Conservation (phyloP, 2,797 vertebrate genomes). For the Gymnoscopelus braueri region DNA sequence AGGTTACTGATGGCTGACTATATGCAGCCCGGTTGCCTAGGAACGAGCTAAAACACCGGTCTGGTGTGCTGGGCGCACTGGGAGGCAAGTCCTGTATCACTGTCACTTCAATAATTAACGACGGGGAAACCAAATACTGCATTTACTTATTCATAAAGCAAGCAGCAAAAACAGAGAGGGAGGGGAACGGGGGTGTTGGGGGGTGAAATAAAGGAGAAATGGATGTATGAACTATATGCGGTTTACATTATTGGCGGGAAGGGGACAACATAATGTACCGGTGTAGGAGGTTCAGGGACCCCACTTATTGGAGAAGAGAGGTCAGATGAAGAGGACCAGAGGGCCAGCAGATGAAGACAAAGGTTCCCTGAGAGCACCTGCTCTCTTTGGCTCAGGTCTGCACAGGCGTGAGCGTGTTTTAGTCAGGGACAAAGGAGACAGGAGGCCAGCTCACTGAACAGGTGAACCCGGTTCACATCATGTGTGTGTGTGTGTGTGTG, state of each 20-base stretch:
- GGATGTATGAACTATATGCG: conserved; percentile 27
- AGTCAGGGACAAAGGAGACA: conserved; percentile 48
- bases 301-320: conserved; percentile 36
- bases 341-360: conserved; percentile 35
- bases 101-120: conserved; percentile 86
- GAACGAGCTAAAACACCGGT: conserved; percentile 81
- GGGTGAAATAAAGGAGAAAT: conserved; percentile 55
- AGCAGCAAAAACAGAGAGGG: conserved; percentile 55
- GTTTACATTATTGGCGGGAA: conserved; percentile 40
- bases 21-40: conserved; percentile 83
- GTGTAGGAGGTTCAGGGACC: conserved; percentile 41
- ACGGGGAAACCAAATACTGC: conserved; percentile 82
- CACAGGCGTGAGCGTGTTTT: conserved; percentile 40
- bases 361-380: conserved; percentile 55
- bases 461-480: conserved; percentile 52
- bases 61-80: conserved; percentile 77
- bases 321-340: conserved; percentile 40
- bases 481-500: neutral
- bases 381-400: conserved; percentile 38
- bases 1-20: conserved; percentile 85
- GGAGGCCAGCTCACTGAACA: conserved; percentile 54
- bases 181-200: neutral
- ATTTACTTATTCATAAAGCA: conserved; percentile 84
- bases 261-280: conserved; percentile 36
- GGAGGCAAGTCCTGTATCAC: conserved; percentile 83